Base-by-base conservation (phyloP, 2,797 vertebrate genomes). In the Rhinogobio ventralis region DNA sequence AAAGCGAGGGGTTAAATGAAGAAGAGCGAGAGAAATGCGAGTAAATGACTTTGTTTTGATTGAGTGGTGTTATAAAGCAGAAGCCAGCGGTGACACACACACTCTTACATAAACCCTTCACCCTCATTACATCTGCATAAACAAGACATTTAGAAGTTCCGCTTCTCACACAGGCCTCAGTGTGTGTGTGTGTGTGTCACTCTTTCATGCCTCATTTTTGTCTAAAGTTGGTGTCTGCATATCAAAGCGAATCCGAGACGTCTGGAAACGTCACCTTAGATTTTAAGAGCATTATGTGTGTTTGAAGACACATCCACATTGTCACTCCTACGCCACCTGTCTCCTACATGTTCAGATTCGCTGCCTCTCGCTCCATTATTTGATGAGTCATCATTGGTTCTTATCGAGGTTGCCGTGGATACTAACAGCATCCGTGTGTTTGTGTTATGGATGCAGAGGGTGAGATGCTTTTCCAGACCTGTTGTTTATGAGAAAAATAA, bases 361-460 rank as follows among this genome's bases (percentile, higher is more conserved):
- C 60, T 28, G 11, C 23, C 28, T 69, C n/a, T 62, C 51, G 5
- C 45, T 74, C 86, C 67, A 67, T 82, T 60, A 82, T 87, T 73
- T 51, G 55, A 33, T 86, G 88, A 86, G 42, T 76, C 85, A 84
- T 81, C 85, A 81, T 82, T 66, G 84, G 73, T 33, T 62, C 64
- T 87, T 51, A 33, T 73, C 49, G 55, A 66, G 66, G 85, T 86
- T 89, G 85, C 80, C 57, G 36, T 86, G 83, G 85, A 83, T 67
- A 89, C 85, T 11, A 62, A 72, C 71, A 39, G 79, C 79, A 82
- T 68, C 79, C 23, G 19, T 60, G 45, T 85, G 86, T 36, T 68
- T 60, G 45, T 79, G 76, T 62, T 33, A 10, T 60, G 42, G 68
- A 42, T 33, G 79, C 19, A 68, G 82, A 81, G 73, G 30, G 73